Evolutionary conservation across 92 coral and sea anemone species (phyloP), one percentile per base, ranked within the genome.

Genomic region (Epizoanthus fatuus): DNA sequence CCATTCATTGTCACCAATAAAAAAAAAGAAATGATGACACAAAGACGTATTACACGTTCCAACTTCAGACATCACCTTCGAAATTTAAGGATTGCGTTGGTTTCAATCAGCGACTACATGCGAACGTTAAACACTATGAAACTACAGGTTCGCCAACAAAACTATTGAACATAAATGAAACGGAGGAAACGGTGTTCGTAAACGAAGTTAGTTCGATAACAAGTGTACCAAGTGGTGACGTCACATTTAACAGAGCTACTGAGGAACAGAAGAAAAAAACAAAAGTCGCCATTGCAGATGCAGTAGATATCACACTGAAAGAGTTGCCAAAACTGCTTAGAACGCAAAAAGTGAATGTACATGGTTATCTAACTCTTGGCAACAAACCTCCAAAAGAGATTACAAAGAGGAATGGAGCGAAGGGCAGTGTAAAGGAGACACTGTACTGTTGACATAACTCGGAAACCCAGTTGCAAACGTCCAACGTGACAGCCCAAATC

Each of bases 21-120:
- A 38, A 67, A 44, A 69, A 42, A 44, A 69, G 16, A 57, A 69
- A 69, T 25, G 75, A 69, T 7, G 57, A 42, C 39, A 17, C 56
- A 3, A 69, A 44, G 75, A 14, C 25, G 14, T 81, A 68, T 17
- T 81, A 68, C 29, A 54, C 77, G 5, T 81, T 81, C 70, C 40
- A 69, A 37, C 71, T 81, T 37, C 86, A 81, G 69, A 81, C 86
- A 11, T 42, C 49, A 42, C 55, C 60, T 7, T 44, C 52, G 16
- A 81, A 67, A 38, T 81, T 51, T 4, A 45, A 65, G 39, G 38
- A 72, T 39, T 39, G 63, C 38, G 74, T 80, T 32, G 85, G 85
- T 72, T 80, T 80, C 72, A 72, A 80, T 66, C 49, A 80, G 20
- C 29, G 59, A 17, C 35, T 72, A 40, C 85, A 80, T 22, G 85